Conservation (phyloP, 2,888 invertebrate species). For the Pandemis corylana region DNA sequence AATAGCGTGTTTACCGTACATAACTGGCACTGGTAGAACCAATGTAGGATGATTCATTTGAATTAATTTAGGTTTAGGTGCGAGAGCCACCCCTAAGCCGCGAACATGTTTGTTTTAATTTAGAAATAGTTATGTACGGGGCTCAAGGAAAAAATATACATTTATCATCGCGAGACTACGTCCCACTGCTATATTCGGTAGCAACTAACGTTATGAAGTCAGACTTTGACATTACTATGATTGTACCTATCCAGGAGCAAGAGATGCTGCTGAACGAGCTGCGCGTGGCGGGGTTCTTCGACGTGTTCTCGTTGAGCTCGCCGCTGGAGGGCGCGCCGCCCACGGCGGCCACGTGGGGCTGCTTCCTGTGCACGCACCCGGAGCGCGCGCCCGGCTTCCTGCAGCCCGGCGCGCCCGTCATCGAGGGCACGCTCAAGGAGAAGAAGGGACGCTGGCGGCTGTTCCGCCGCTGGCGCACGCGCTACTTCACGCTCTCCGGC, state of each 20-base stretch:
- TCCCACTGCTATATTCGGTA: too few relatives aligned
- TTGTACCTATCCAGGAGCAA: slow-evolving; percentile 86
- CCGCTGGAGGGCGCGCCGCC: slow-evolving; percentile 66
- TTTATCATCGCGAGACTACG: too few relatives aligned
- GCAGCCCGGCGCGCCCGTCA: slow-evolving; percentile 89
- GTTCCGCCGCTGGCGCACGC: slow-evolving; percentile 95
- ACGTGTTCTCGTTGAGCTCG: slow-evolving; percentile 93
- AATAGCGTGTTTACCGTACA: too few relatives aligned
- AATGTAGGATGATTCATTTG: too few relatives aligned
- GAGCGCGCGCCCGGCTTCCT: slow-evolving; percentile 94
- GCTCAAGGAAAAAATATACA: too few relatives aligned
- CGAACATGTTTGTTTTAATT: too few relatives aligned
- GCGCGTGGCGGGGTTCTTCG: slow-evolving; percentile 94
- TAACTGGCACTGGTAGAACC: too few relatives aligned
- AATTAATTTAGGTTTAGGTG: too few relatives aligned
- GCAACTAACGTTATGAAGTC: too few relatives aligned
- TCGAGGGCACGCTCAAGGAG: slow-evolving; percentile 95
- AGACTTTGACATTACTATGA: too few relatives aligned
- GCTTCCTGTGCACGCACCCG: slow-evolving; percentile 97
- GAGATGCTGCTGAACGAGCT: slow-evolving; percentile 94
- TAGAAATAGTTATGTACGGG: too few relatives aligned
- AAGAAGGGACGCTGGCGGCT: slow-evolving; percentile 97
- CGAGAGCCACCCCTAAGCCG: too few relatives aligned
- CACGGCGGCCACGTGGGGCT: slow-evolving; percentile 89
- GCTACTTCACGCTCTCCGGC: slow-evolving; percentile 97